Evolutionary conservation across 2,113 vertebrate species (phyloP), one percentile per base, ranked within the genome.

Genomic region (Cryptomyrus ogoouensis): DNA sequence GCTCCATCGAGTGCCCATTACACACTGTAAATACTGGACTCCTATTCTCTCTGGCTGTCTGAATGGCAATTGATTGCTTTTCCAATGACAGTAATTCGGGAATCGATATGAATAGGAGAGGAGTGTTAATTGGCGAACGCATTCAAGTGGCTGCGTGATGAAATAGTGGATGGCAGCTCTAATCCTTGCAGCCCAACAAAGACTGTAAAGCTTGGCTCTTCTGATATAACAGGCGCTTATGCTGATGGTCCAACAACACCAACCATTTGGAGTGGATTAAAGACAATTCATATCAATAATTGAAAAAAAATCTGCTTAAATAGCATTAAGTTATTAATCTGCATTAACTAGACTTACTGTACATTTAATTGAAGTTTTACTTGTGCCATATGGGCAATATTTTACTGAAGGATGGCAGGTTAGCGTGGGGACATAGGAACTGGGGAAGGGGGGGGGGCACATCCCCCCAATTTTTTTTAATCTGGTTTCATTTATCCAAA

Each of bases 71-170:
- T 19, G 80, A 85, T 85, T 89, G 77, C 89, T 58, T 89, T 89
- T 53, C 21, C 50, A 89, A 35, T 46, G 89, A 89, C 89, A 84
- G 89, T 89, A 89, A 89, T 89, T 85, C 80, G 17, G 35, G 19
- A 89, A 89, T 89, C 89, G 24, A 89, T 89, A 89, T 84, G 89
- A 89, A 89, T 84, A 85, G 77, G 58, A 89, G 77, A 35, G 39
- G 42, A 27, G 39, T 27, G 50, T 52, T 89, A 89, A 89, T 89
- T 89, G 77, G 50, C 13, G n/a, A 89, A 52, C 17, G 50, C 89
- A 46, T 17, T 58, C 70, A 85, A 89, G 88, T 27, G 89, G 21
- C 27, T 85, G 52, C 13, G 19, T 89, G 89, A 85, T 62, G 89
- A 84, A 85, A 89, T 62, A 89, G 83, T 15, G 52, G 89, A 84